Conservation (phyloP, 2,113 vertebrate genomes). For the Ploceus nigricollis region DNA sequence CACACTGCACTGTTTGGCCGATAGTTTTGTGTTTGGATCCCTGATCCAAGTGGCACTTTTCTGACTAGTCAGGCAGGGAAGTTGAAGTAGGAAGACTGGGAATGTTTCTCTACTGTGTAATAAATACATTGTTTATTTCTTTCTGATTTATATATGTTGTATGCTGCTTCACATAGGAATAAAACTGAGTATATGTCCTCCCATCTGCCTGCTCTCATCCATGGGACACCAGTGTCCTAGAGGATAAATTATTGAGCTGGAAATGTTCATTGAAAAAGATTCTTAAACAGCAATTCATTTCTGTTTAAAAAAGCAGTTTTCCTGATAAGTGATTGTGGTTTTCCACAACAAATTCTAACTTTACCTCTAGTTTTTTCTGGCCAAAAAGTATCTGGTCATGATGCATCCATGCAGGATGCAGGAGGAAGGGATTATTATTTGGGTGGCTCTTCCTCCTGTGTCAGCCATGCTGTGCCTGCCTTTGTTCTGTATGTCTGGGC, state of each 20-base stretch:
- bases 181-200: neutral
- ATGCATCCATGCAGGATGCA: neutral
- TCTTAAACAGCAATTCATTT: neutral
- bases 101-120: neutral
- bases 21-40: neutral
- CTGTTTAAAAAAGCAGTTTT: neutral
- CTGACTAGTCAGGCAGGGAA: neutral
- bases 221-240: neutral
- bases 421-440: neutral
- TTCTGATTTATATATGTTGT: neutral
- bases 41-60: neutral
- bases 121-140: neutral
- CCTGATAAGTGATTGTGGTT: neutral
- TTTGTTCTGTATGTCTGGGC: neutral
- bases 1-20: neutral
- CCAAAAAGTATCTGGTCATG: neutral
- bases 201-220: neutral
- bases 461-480: neutral
- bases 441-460: neutral
- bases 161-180: neutral
- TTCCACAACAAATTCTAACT: neutral
- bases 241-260: neutral
- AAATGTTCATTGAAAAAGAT: neutral
- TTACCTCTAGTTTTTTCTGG: neutral
- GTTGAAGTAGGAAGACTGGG: neutral